Conservation (phyloP, 2,888 invertebrate species). For the Itoplectis maculator region DNA sequence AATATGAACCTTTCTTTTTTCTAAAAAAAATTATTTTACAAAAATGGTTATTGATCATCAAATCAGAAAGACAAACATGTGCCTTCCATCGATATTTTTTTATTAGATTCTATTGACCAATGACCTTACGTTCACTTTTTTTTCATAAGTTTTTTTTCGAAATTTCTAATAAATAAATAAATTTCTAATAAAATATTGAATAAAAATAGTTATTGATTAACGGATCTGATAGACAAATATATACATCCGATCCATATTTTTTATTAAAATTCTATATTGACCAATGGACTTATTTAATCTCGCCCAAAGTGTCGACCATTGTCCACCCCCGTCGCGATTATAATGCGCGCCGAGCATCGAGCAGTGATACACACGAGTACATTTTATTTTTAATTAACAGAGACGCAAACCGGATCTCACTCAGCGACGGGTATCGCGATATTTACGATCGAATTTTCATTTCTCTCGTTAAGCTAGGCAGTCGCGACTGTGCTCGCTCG, state of each 20-base stretch:
- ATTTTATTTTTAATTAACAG: slow-evolving; percentile 50
- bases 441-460: slow-evolving; percentile 52
- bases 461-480: slow-evolving; percentile 50
- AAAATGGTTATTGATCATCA: too few species aligned
- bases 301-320: background rate
- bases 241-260: background rate
- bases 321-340: slow-evolving; percentile 6
- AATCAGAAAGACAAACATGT: too few species aligned
- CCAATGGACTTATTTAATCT: background rate
- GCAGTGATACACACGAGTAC: slow-evolving; percentile 8
- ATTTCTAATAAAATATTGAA: too few species aligned
- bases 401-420: slow-evolving; percentile 22
- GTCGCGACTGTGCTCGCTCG: background rate
- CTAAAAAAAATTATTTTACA: too few species aligned
- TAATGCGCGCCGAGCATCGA: background rate
- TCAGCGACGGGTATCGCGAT: slow-evolving; percentile 13
- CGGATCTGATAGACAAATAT: too few species aligned
- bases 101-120: background rate
- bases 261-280: background rate
- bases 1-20: too few species aligned
- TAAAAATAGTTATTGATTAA: too few species aligned
- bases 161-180: too few species aligned
- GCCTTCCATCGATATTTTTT: background rate
- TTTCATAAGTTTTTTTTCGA: too few species aligned
- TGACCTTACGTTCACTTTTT: too few species aligned